Evolutionary conservation across 2,888 invertebrate species (phyloP), one percentile per base, ranked within the genome.

Genomic region (Ceriagrion tenellum): DNA sequence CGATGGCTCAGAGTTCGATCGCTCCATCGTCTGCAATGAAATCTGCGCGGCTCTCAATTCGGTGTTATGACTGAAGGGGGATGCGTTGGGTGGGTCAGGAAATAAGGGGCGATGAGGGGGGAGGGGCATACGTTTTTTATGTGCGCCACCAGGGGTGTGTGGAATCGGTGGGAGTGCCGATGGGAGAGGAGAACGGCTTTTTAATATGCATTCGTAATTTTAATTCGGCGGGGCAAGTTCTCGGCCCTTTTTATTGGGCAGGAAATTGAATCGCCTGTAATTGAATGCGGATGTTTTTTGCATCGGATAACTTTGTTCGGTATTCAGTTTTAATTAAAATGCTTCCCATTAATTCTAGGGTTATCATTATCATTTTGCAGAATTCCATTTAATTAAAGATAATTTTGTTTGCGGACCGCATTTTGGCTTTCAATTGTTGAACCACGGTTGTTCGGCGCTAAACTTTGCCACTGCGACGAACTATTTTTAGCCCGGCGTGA

Each of bases 151-250:
- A 47, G 35, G 81, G 35, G 16, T 81, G 69, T 81, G 69, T 69
- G 12, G 26, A 26, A 26, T 69, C 0, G 10, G 23, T 10, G 23
- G 10, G 69, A 3, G 69, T 23, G 0, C 26, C 30, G 26, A 81
- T 35, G 13, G 81, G 81, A 81, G 81, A 13, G n/a, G 69, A 8
- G 47, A 47, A 81, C 10, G 35, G 30, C 81, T 81, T 81, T 81
- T 81, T 81, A 81, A 81, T 81, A 81, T 81, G 81, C 81, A 81
- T 81, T 81, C 81, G 81, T 81, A 81, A 81, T 81, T 81, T 81
- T 81, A 81, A 81, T 81, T 81, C 81, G 81, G 35, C 81, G 30
- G 81, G 30, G 81, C 81, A 35, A 81, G 35, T 81, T 35, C 30
- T n/a, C 8, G 35, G 81, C 35, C 81, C 18, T 81, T 81, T 81